A percentile compares a stretch with the other conserved stretches of the same genome.
Evolutionary conservation across 1,140 invertebrate genomes (phyloP).

Genomic region (Aricia agestis): DNA sequence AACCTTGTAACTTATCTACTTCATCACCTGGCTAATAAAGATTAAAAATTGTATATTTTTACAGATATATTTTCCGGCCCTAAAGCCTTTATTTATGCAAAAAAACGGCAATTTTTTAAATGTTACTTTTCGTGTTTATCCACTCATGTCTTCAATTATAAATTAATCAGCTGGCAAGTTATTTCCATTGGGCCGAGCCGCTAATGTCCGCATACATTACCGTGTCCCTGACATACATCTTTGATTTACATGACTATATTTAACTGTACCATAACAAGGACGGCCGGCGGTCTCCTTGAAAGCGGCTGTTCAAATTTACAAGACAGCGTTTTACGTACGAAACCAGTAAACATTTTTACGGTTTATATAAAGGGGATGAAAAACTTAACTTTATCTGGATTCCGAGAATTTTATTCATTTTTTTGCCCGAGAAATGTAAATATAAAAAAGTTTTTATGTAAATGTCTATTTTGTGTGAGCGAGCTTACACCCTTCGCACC

Average conservation of each 20-base stretch:
- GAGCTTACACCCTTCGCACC: background rate
- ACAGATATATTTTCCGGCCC: too few species aligned
- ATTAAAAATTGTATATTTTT: too few species aligned
- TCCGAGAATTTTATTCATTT: constrained; percentile 8
- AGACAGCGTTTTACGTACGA: background rate
- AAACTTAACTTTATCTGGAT: background rate
- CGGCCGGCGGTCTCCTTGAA: background rate
- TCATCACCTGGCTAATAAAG: too few species aligned
- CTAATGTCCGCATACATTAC: background rate
- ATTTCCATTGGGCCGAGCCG: background rate
- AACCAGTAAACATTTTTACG: background rate
- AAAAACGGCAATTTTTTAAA: too few species aligned
- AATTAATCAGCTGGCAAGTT: constrained; percentile 12
- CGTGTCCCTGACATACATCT: constrained; percentile 6
- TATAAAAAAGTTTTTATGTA: constrained; percentile 10
- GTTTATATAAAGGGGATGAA: background rate
- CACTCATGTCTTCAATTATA: too few species aligned
- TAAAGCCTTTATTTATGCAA: too few species aligned
- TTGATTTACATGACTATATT: constrained; percentile 14
- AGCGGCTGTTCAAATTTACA: background rate
- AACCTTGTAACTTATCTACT: too few species aligned
- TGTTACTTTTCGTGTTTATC: too few species aligned
- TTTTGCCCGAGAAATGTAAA: constrained; percentile 7
- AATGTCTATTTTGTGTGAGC: background rate
- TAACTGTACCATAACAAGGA: constrained; percentile 3